A percentile compares a stretch with the other conserved stretches of the same genome.
Evolutionary conservation across 2,888 invertebrate genomes (phyloP).

Genomic region (Tipula helvola): DNA sequence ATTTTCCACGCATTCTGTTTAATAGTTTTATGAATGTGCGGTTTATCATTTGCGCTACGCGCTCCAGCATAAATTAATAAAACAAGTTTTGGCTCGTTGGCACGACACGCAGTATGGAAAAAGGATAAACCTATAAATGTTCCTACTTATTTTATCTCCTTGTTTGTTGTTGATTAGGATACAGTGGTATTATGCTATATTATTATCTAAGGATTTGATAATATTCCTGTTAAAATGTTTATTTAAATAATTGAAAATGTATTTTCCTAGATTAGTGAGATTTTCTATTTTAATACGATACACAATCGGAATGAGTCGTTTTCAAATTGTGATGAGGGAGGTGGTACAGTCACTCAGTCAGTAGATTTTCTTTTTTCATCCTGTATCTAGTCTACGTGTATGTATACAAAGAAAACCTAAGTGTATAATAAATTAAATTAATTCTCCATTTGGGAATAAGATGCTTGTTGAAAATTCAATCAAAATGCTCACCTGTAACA

Average conservation of each 20-base stretch:
- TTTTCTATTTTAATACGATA: not conserved
- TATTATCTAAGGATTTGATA: not conserved
- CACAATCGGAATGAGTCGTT: not conserved
- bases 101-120: not conserved
- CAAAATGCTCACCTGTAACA: not conserved
- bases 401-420: not conserved
- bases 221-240: not conserved
- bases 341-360: too few species aligned
- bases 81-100: not conserved
- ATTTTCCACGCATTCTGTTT: not conserved
- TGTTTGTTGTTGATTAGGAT: not conserved
- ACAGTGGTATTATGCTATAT: not conserved
- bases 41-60: not conserved
- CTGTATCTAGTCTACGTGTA: not conserved
- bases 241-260: not conserved
- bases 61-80: not conserved
- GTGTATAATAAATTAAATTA: conserved; percentile 4
- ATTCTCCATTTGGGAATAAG: not conserved
- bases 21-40: not conserved
- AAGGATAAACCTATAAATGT: not conserved
- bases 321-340: not conserved
- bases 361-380: not conserved
- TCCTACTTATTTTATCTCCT: not conserved
- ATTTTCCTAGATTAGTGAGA: not conserved
- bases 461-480: not conserved